phyloP scores from a whole-genome alignment of 2,113 vertebrate species.

The Syngnathus floridae region DNA sequence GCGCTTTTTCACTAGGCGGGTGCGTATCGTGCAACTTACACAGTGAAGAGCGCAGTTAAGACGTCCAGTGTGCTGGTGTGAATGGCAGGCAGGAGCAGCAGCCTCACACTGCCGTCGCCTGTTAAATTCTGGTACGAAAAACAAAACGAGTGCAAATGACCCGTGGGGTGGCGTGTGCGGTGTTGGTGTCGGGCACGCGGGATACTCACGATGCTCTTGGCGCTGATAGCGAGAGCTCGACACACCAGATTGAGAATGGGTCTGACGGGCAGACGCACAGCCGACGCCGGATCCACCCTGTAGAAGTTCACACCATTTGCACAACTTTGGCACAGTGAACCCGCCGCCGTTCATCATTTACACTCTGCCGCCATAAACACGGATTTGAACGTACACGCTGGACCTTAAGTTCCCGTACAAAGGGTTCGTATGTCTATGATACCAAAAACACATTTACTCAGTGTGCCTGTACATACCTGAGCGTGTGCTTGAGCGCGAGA shows the following conservation, averaged over 20 bases:
- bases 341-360: no score
- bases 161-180: not conserved
- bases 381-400: no score
- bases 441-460: not conserved
- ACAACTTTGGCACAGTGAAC: no score
- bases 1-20: not conserved
- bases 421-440: no score
- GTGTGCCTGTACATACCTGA: slow-evolving; percentile 52
- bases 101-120: slow-evolving; percentile 76
- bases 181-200: not conserved
- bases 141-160: not conserved
- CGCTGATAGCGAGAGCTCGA: slow-evolving; percentile 73
- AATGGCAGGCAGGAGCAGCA: slow-evolving; percentile 77
- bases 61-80: slow-evolving; percentile 77
- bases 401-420: no score
- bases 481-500: slow-evolving; percentile 72
- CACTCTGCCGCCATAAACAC: no score
- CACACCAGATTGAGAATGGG: slow-evolving; percentile 80
- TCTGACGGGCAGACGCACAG: slow-evolving; percentile 78
- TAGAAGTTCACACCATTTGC: not conserved
- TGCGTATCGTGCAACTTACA: slow-evolving; percentile 64
- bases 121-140: slow-evolving; percentile 68
- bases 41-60: slow-evolving; percentile 75
- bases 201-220: slow-evolving; percentile 75
- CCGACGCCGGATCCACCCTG: slow-evolving; percentile 77